These are phyloP conservation scores for Schizothorax lantsangensis DNA, from an alignment of 2,797 vertebrate species.

Conservation along the genomic window DNA sequence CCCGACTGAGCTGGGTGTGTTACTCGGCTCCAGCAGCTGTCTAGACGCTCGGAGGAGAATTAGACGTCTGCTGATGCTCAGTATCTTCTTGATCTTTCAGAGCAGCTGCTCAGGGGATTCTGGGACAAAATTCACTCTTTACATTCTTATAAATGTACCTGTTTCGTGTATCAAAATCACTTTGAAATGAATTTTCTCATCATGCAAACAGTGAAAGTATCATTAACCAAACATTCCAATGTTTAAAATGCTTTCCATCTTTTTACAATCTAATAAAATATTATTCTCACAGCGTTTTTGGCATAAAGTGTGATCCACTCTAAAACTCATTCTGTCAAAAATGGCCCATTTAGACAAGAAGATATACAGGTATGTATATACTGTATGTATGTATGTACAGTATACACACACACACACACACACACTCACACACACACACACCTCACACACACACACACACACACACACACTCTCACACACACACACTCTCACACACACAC, in stretches of 20 bases:
- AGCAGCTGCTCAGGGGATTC: slow-evolving; percentile 18
- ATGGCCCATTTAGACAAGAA: not conserved
- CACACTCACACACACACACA: too few relatives aligned
- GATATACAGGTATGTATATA: too few relatives aligned
- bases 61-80: slow-evolving; percentile 21
- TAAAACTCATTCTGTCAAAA: not conserved
- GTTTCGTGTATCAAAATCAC: not conserved
- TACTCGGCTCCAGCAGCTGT: slow-evolving; percentile 20
- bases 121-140: not conserved
- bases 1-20: slow-evolving; percentile 39
- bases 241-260: not conserved
- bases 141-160: not conserved
- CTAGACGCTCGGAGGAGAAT: slow-evolving; percentile 45
- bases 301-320: not conserved
- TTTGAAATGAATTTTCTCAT: not conserved
- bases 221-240: not conserved
- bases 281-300: not conserved
- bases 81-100: slow-evolving; percentile 14
- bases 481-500: too few relatives aligned
- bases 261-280: not conserved
- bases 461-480: too few relatives aligned
- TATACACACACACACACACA: too few relatives aligned
- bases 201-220: not conserved
- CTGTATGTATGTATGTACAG: too few relatives aligned
- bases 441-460: too few relatives aligned